Percentiles rank a stretch among this genome's conserved stretches.
Evolutionary conservation across 2,113 vertebrate species (phyloP).

Genomic region (Prionailurus bengalensis): DNA sequence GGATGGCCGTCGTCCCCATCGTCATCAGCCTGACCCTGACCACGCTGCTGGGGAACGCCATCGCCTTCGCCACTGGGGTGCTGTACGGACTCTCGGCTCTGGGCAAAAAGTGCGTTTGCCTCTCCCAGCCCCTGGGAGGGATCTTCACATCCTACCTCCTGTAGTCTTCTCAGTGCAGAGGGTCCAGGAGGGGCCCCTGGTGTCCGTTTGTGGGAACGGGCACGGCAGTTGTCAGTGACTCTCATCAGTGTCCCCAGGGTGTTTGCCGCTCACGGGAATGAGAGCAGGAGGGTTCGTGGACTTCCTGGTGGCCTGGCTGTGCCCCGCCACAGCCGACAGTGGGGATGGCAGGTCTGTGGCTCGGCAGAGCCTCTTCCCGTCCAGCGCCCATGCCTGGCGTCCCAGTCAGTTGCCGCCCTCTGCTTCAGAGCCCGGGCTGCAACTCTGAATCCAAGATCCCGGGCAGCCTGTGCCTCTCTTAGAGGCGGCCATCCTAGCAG

Average conservation of each 20-base stretch:
- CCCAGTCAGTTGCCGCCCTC: rapidly evolving
- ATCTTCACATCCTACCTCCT: neutral
- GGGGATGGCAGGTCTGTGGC: neutral
- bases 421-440: neutral
- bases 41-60: slow-evolving; percentile 95
- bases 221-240: neutral
- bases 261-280: neutral
- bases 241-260: neutral
- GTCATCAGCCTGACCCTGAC: slow-evolving; percentile 94
- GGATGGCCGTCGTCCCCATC: slow-evolving; percentile 95
- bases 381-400: rapidly evolving
- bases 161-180: neutral
- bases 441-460: rapidly evolving
- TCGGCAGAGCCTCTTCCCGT: neutral
- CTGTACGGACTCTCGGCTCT: slow-evolving; percentile 96
- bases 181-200: neutral
- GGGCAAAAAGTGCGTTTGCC: slow-evolving; percentile 93
- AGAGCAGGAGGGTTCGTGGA: neutral
- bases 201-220: neutral
- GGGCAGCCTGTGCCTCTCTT: neutral
- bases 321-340: rapidly evolving
- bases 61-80: slow-evolving; percentile 96
- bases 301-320: neutral
- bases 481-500: neutral
- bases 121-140: neutral